Conservation (phyloP, 2,797 vertebrate genomes). For the Myotis planiceps region DNA sequence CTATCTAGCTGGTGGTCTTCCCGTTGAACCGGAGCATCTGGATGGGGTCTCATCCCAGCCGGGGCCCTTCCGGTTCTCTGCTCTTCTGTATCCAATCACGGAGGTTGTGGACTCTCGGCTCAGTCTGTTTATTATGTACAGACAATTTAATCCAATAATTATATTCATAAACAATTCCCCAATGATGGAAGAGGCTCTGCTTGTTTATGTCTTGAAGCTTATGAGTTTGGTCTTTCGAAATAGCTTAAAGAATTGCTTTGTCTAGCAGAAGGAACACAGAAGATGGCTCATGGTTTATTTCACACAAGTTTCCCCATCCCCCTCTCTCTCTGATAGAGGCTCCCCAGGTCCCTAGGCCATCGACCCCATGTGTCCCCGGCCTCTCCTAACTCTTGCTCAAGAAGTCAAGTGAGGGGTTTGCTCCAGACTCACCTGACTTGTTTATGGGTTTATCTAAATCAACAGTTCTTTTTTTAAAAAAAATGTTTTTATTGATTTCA, state of each 20-base stretch:
- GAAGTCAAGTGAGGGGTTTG: slow-evolving; percentile 1
- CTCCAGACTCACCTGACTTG: background rate
- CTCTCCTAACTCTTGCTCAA: background rate
- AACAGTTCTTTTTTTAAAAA: background rate
- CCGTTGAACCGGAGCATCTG: background rate
- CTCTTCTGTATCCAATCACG: background rate
- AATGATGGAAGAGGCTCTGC: slow-evolving; percentile 44
- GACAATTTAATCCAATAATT: slow-evolving; percentile 63
- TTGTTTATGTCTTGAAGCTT: slow-evolving; percentile 58
- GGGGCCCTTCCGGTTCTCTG: background rate
- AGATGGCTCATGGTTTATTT: slow-evolving; percentile 2
- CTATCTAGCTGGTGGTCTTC: background rate
- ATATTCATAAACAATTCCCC: slow-evolving; percentile 43
- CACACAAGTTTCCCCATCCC: background rate
- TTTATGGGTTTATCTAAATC: background rate
- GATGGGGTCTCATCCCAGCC: background rate
- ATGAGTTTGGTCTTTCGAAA: slow-evolving; percentile 45
- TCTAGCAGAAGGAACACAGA: slow-evolving; percentile 16
- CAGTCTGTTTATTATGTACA: slow-evolving; percentile 34
- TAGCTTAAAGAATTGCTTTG: background rate
- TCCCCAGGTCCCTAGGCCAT: background rate
- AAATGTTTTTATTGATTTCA: background rate
- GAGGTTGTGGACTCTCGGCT: background rate
- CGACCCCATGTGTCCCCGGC: background rate
- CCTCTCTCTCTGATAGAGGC: background rate